A percentile compares a stretch with the other conserved stretches of the same genome.
phyloP scores from a whole-genome alignment of 2,113 vertebrate species.

The Melanerpes aurifrons region DNA sequence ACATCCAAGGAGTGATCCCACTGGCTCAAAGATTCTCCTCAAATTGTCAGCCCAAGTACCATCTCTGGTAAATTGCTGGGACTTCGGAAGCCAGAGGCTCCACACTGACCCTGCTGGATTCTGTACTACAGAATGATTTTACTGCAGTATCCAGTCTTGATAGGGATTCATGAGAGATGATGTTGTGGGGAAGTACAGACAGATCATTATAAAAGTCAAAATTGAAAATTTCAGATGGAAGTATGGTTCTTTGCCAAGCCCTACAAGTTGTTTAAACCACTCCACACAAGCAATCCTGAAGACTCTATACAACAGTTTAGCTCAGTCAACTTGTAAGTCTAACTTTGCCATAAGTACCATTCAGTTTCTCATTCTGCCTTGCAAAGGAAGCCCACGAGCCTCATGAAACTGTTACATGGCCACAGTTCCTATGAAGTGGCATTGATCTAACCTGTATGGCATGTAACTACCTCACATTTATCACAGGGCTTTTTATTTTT shows the following conservation, averaged over 20 bases:
- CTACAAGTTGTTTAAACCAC: background rate
- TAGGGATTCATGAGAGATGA: rapidly evolving
- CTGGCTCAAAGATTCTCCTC: background rate
- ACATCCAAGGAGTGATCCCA: background rate
- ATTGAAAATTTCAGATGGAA: background rate
- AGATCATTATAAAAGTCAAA: background rate
- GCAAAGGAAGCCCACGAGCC: background rate
- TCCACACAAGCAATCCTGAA: background rate
- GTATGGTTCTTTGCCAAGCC: background rate
- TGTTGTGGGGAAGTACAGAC: background rate
- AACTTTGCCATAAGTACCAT: background rate
- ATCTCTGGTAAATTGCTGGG: background rate
- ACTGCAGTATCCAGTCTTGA: background rate
- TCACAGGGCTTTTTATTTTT: background rate
- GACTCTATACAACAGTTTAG: rapidly evolving
- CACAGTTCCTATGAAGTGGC: background rate
- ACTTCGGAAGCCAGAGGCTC: background rate
- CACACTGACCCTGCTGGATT: background rate
- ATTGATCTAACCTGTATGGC: background rate
- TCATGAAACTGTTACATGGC: rapidly evolving
- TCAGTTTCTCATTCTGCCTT: background rate
- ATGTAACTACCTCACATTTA: background rate
- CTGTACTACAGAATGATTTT: background rate
- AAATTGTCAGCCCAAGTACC: background rate
- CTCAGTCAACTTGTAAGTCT: background rate